Base-by-base conservation (phyloP, 2,888 invertebrate species). In the Candidula unifasciata region DNA sequence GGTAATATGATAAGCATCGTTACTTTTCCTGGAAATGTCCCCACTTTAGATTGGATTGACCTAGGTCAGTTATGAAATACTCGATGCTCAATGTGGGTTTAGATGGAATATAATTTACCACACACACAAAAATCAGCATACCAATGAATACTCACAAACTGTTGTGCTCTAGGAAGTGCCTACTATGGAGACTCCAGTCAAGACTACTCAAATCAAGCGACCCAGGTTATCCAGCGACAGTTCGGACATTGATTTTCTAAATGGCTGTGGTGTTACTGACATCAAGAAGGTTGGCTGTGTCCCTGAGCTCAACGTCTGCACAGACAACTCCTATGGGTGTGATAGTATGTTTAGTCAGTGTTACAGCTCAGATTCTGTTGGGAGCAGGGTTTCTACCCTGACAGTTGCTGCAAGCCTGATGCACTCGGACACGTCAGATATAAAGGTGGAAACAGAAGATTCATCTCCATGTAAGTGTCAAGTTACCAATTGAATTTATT, bases 131-230 rank as follows among this genome's bases (percentile, higher is more conserved):
- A 66, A 66, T 16, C n/a, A 8, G 6, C 66, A 66, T 66, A 16
- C n/a, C 3, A 27, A n/a, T 33, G 30, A 27, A n/a, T 69, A 6
- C n/a, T 66, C 6, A 27, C 27, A 64, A 24, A 24, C 8, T n/a
- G 3, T n/a, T 78, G 6, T 60, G 3, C 21, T 10, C 27, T 44
- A 82, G 82, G 82, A 76, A 76, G 82, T 82, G 27, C 82, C 82
- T 30, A 76, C 76, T 24, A 27, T 76, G 52, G 64, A 82, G 54
- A 71, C 52, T 37, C 82, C 82, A 21, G 33, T 30, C 8, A 82
- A 82, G 68, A 71, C 57, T 18, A 60, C 35, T 8, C 54, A 37
- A 71, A 71, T 80, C 27, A 80, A 80, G 66, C 69, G 71, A 24
- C 80, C 80, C 18, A 71, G 80, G 33, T 24, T 80, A 5, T 10